A percentile compares a stretch with the other conserved stretches of the same genome.
phyloP scores from a whole-genome alignment of 2,113 vertebrate species.

The Bucco capensis region DNA sequence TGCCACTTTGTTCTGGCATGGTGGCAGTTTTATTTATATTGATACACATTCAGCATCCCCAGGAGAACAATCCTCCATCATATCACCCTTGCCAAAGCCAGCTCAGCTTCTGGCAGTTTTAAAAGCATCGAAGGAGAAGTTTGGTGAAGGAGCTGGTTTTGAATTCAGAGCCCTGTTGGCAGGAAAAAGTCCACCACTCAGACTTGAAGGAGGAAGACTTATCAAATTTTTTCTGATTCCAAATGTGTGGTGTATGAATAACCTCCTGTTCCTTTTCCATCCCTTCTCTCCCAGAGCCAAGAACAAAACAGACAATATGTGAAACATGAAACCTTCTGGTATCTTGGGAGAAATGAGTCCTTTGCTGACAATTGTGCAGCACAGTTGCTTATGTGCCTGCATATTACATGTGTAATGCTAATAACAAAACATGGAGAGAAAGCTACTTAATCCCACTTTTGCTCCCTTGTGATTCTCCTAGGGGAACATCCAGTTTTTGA shows the following conservation, averaged over 20 bases:
- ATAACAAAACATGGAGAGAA: constrained; percentile 35
- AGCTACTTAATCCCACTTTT: constrained; percentile 31
- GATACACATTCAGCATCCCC: background rate
- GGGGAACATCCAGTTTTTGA: background rate
- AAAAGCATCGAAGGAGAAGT: background rate
- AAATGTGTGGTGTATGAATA: background rate
- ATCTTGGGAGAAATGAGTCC: background rate
- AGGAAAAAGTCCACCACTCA: background rate
- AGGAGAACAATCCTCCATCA: background rate
- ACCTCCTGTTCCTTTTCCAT: background rate
- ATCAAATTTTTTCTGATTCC: background rate
- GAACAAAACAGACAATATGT: background rate
- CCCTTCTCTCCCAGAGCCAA: background rate
- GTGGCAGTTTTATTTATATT: background rate
- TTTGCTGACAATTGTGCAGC: background rate
- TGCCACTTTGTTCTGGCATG: background rate
- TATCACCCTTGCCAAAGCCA: background rate
- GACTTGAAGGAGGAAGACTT: background rate
- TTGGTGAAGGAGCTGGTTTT: background rate
- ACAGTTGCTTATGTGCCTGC: constrained; percentile 9
- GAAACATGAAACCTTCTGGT: background rate
- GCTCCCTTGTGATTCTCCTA: background rate
- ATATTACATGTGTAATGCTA: constrained; percentile 6
- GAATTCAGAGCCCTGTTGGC: background rate
- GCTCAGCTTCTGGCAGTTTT: background rate